phyloP scores from a whole-genome alignment of 2,797 vertebrate species.

The Pangasius djambal region DNA sequence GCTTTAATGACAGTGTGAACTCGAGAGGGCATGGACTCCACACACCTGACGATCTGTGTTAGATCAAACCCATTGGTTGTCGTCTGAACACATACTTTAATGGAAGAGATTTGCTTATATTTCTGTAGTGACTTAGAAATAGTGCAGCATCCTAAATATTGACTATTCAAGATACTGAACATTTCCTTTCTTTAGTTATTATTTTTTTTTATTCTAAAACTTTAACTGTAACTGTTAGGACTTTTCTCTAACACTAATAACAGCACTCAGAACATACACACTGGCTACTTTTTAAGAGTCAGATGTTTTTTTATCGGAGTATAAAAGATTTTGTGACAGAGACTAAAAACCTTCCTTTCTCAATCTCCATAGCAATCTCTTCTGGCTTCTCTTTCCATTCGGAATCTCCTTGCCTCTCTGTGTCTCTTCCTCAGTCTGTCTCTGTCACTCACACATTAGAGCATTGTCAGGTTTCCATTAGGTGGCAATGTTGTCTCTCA shows the following conservation, averaged over 20 bases:
- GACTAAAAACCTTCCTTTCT: background rate
- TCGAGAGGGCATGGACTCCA: background rate
- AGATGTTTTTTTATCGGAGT: slow-evolving; percentile 16
- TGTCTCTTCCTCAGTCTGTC: background rate
- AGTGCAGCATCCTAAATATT: no score
- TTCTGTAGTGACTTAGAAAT: no score
- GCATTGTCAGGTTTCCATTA: slow-evolving; percentile 68
- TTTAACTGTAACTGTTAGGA: background rate
- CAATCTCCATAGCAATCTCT: background rate
- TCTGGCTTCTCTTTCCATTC: background rate
- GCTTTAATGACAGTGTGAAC: background rate
- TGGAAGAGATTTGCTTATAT: background rate
- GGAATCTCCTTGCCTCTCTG: background rate
- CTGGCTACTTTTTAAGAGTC: background rate
- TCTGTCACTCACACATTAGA: background rate
- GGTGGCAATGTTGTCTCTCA: slow-evolving; percentile 74
- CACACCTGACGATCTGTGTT: background rate
- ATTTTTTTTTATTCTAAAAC: background rate
- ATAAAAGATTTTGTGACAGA: slow-evolving; percentile 24
- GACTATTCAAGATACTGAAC: background rate
- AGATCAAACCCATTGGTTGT: background rate
- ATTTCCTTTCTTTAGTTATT: background rate
- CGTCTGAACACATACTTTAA: background rate
- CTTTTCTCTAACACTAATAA: background rate
- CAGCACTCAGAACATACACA: background rate